A percentile compares a stretch with the other conserved stretches of the same genome.
These are phyloP conservation scores for Lissonota sp. DNA, from an alignment of 2,888 invertebrate species.

Conservation along the genomic window DNA sequence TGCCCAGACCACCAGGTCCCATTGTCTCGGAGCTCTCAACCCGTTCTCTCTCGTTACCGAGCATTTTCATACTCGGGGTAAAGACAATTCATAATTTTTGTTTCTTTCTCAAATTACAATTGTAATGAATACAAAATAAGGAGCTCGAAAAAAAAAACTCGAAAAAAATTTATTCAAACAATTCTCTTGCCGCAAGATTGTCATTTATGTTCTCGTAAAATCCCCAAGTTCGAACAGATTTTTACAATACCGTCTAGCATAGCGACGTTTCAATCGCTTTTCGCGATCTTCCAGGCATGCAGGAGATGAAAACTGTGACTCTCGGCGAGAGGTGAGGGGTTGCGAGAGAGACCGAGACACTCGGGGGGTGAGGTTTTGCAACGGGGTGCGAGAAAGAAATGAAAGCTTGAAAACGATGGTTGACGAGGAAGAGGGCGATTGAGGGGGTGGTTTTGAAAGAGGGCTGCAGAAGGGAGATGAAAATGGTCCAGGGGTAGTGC, in stretches of 20 bases:
- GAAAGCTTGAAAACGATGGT: conserved; percentile 43
- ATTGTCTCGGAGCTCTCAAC: conserved; percentile 16
- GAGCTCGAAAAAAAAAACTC: too few species aligned
- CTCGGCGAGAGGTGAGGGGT: conserved; percentile 36
- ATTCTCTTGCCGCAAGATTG: conserved; percentile 2
- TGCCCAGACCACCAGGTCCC: background rate
- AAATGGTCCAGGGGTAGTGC: conserved; percentile 79
- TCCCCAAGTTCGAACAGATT: conserved; percentile 14
- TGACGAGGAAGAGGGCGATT: conserved; percentile 62
- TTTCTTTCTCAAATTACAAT: too few species aligned
- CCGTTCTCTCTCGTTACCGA: background rate
- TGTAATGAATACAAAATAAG: too few species aligned
- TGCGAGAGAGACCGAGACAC: conserved; percentile 47
- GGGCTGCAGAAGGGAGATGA: conserved; percentile 56
- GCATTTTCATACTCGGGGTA: background rate
- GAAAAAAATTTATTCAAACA: background rate
- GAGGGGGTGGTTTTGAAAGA: conserved; percentile 42
- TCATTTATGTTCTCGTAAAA: background rate
- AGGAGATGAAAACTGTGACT: conserved; percentile 63
- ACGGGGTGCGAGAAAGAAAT: conserved; percentile 72
- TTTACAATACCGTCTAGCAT: conserved; percentile 43
- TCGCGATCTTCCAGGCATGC: conserved; percentile 52
- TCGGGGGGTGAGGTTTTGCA: conserved; percentile 77
- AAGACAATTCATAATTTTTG: too few species aligned
- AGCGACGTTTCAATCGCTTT: conserved; percentile 66